A percentile compares a stretch with the other conserved stretches of the same genome.
Conservation (phyloP, 2,113 vertebrate genomes). For the Calidris pygmaea region DNA sequence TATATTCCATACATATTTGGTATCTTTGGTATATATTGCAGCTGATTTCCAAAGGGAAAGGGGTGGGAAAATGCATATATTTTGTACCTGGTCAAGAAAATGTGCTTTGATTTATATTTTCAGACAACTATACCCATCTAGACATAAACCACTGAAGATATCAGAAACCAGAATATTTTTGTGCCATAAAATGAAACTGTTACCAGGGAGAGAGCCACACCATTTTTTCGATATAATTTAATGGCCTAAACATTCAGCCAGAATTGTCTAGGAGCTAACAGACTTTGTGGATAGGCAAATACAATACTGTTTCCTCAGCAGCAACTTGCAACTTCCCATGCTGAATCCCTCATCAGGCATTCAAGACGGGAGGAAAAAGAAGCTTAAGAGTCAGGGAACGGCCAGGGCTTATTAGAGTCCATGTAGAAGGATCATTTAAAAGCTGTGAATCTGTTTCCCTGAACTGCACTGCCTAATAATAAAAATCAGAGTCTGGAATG, state of each 20-base stretch:
- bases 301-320: not conserved
- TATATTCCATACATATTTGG: not conserved
- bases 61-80: not conserved
- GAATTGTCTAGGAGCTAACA: not conserved
- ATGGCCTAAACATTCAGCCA: not conserved
- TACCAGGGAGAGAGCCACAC: not conserved
- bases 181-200: not conserved
- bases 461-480: not conserved
- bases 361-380: not conserved
- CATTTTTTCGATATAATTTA: not conserved
- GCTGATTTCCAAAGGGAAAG: not conserved
- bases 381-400: not conserved
- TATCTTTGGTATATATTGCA: not conserved
- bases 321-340: not conserved
- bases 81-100: not conserved
- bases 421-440: not conserved
- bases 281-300: not conserved
- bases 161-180: not conserved
- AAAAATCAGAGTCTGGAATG: not conserved
- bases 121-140: not conserved
- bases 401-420: not conserved
- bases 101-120: fast-evolving
- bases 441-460: not conserved
- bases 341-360: not conserved
- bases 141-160: not conserved